Conservation (phyloP, 2,888 invertebrate species). For the Cactoblastis cactorum region DNA sequence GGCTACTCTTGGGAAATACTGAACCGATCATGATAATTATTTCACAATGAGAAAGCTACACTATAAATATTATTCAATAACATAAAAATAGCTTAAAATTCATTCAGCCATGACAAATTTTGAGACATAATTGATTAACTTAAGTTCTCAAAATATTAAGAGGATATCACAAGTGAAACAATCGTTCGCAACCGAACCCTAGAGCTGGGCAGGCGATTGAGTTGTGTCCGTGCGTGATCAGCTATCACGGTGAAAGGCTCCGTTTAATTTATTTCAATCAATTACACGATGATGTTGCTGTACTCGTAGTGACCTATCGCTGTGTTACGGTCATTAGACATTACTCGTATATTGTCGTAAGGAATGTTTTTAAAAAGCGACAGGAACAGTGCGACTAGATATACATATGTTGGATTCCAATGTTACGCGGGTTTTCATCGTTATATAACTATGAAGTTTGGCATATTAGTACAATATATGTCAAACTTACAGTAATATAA, state of each 20-base stretch:
- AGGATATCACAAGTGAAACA: no score
- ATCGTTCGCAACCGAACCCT: neutral
- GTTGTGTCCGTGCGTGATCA: slow-evolving; percentile 6
- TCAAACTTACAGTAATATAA: no score
- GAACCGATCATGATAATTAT: no score
- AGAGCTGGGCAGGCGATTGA: neutral
- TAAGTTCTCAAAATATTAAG: neutral
- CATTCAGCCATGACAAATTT: no score
- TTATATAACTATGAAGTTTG: no score
- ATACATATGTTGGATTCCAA: no score
- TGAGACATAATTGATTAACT: neutral
- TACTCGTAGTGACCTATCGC: neutral
- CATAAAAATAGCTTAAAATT: no score
- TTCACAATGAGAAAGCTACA: no score
- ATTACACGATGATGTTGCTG: slow-evolving; percentile 3
- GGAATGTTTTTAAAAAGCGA: neutral
- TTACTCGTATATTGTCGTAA: neutral
- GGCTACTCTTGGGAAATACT: no score
- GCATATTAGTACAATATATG: no score
- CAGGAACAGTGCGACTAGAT: neutral
- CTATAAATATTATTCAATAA: no score
- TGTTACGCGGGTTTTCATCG: no score
- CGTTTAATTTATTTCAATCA: slow-evolving; percentile 7
- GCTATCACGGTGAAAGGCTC: neutral
- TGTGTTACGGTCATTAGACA: neutral